These are phyloP conservation scores for Monopis laevigella DNA, from an alignment of 2,888 invertebrate species.

Conservation along the genomic window DNA sequence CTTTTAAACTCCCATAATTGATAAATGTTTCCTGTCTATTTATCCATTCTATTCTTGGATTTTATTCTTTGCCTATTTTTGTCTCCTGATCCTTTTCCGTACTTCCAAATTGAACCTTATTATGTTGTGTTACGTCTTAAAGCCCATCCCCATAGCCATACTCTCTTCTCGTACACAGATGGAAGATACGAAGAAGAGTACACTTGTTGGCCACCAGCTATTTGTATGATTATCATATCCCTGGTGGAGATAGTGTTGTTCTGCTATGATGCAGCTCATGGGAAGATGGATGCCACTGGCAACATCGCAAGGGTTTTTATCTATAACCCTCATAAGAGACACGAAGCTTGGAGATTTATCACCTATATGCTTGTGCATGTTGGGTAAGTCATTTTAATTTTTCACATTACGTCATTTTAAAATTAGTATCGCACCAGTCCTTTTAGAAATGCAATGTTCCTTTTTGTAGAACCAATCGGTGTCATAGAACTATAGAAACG, in stretches of 20 bases:
- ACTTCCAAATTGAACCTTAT: conserved; percentile 13
- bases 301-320: conserved; percentile 85
- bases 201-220: conserved; percentile 89
- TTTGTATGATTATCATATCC: conserved; percentile 92
- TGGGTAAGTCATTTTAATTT: conserved; percentile 69
- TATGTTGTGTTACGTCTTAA: conserved; percentile 31
- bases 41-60: no score
- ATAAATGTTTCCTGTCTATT: no score
- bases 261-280: conserved; percentile 59
- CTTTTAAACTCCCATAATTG: no score
- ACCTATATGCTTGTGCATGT: conserved; percentile 98
- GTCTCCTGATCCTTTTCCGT: no score
- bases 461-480: no score
- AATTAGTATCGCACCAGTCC: no score
- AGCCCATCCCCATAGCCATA: conserved; percentile 31
- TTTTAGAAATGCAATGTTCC: no score
- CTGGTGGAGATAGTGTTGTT: conserved; percentile 85
- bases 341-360: conserved; percentile 92
- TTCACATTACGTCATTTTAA: no score
- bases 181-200: conserved; percentile 92
- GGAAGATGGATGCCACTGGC: conserved; percentile 68
- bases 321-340: conserved; percentile 85
- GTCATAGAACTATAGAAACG: no score
- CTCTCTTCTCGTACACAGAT: conserved; percentile 65
- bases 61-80: no score